Percentiles rank a stretch among this genome's conserved stretches.
Conservation (phyloP, 2,888 invertebrate species). For the Selenia dentaria region DNA sequence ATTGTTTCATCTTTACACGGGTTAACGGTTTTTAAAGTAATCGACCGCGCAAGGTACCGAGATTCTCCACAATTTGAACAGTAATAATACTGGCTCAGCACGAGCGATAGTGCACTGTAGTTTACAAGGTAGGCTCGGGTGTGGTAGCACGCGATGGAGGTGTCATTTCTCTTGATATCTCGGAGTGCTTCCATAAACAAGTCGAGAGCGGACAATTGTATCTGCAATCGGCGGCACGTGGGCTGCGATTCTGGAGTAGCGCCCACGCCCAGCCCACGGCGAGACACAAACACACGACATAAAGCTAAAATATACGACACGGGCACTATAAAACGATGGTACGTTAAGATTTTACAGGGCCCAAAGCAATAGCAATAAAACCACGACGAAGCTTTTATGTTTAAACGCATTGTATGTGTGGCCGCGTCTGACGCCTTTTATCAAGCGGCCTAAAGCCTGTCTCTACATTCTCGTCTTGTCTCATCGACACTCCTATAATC, state of each 20-base stretch:
- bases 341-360: conserved; percentile 67
- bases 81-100: conserved; percentile 19
- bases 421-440: conserved; percentile 40
- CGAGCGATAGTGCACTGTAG: conserved; percentile 16
- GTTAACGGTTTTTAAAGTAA: conserved; percentile 30
- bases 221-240: conserved; percentile 74
- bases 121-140: conserved; percentile 45
- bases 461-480: conserved; percentile 34
- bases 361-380: conserved; percentile 66
- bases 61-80: conserved; percentile 1
- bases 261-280: conserved; percentile 67
- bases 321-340: conserved; percentile 67
- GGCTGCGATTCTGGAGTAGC: conserved; percentile 76
- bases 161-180: conserved; percentile 67
- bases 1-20: conserved; percentile 36
- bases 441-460: conserved; percentile 34
- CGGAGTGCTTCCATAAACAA: conserved; percentile 69
- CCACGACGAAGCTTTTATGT: conserved; percentile 65
- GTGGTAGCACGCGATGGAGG: conserved; percentile 56
- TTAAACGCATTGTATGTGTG: conserved; percentile 64
- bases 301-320: conserved; percentile 72
- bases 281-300: conserved; percentile 56
- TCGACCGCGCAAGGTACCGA: conserved; percentile 4
- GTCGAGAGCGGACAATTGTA: conserved; percentile 71
- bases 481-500: conserved; percentile 28